Base-by-base conservation (phyloP, 1,140 invertebrate genomes). In the Sarcophaga peregrina region DNA sequence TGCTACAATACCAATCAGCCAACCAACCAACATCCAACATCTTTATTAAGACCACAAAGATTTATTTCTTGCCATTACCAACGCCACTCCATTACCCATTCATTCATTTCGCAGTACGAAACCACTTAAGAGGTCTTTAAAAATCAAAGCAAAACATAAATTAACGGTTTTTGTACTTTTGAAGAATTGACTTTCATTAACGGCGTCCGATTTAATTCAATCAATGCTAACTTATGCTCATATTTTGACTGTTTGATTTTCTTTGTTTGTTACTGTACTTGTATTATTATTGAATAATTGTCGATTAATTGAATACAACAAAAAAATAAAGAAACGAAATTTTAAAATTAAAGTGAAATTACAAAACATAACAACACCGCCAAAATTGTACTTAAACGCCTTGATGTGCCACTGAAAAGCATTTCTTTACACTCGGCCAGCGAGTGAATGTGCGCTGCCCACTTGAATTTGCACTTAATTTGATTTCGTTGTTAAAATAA, bases 291-390 rank as follows among this genome's bases (percentile, higher is more conserved):
- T 78, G 50, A 78, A 78, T 78, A 78, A 78, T 78, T 78, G 75
- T 78, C 75, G 50, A 78, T 78, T 78, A 50, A 52, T 78, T 47
- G 50, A 50, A 78, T 52, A 37, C 1, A 37, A 37, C 25, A 1
- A 37, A 37, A 37, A n/a, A n/a, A n/a, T n/a, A n/a, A n/a, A n/a
- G n/a, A n/a, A 37, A 37, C 25, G 25, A 37, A 37, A 72, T 25
- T 72, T 72, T 72, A n/a, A 68, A 68, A 78, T 78, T 47, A 78
- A 78, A 78, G 75, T 52, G 75, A 78, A 78, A 78, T 78, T 78
- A 68, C 62, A 68, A 20, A n/a, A 68, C 17, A 20, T 8, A 68
- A 58, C 11, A n/a, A 58, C 54, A 13, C 20, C 20, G n/a, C 17
- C 62, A 68, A 68, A 37, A 25, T 58, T 58, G 62, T 68, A 68